phyloP scores from a whole-genome alignment of 2,888 invertebrate species.

The Xylota sylvarum region DNA sequence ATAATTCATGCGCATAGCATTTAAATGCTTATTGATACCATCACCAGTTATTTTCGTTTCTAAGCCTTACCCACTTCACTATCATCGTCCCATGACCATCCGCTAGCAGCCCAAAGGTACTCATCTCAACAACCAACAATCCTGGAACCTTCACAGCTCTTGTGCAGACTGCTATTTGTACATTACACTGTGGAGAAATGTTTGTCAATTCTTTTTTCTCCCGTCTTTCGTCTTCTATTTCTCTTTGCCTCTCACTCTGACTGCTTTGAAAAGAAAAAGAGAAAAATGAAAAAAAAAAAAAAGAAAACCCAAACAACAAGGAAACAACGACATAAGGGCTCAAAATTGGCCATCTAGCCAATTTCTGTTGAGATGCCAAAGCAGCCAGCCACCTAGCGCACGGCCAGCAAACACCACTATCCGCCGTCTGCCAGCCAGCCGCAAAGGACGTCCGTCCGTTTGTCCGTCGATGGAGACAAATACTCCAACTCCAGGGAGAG shows the following conservation, averaged over 20 bases:
- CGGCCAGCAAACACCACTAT: conserved; percentile 52
- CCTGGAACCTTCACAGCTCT: conserved; percentile 58
- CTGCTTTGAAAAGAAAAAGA: conserved; percentile 7
- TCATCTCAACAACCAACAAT: conserved; percentile 66
- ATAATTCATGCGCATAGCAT: conserved; percentile 77
- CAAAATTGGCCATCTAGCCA: conserved; percentile 77
- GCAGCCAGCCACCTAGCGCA: conserved; percentile 75
- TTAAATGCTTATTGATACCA: conserved; percentile 77
- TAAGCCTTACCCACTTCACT: conserved; percentile 63
- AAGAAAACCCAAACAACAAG: conserved; percentile 41
- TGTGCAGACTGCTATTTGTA: conserved; percentile 66
- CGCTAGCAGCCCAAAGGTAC: conserved; percentile 59
- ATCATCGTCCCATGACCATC: conserved; percentile 70
- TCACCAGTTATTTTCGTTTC: conserved; percentile 73
- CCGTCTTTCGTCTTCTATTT: too few species aligned
- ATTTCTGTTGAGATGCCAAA: conserved; percentile 71
- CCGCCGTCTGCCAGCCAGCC: conserved; percentile 58
- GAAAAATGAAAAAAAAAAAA: conserved; percentile 4
- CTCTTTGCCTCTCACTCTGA: conserved; percentile 1
- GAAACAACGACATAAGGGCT: conserved; percentile 73
- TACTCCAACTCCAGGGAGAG: conserved; percentile 76
- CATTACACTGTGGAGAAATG: conserved; percentile 71
- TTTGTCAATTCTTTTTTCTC: conserved; percentile 70
- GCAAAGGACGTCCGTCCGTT: conserved; percentile 68
- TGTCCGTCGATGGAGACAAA: conserved; percentile 74